These are phyloP conservation scores for Calameuta filiformis DNA, from an alignment of 2,888 invertebrate species.

Conservation along the genomic window DNA sequence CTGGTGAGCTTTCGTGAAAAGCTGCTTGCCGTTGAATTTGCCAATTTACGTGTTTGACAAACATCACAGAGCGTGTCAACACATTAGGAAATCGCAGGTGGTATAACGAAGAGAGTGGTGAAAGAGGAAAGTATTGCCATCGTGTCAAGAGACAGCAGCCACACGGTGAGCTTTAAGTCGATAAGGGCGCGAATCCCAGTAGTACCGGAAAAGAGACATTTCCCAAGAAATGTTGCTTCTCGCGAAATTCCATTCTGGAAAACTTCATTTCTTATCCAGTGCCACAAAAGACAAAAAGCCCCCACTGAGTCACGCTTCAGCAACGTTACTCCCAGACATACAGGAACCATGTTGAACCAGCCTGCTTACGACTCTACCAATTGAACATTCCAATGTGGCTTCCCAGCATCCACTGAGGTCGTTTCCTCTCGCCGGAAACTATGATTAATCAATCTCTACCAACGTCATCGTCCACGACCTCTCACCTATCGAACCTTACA, in stretches of 20 bases:
- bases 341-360: not conserved
- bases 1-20: not conserved
- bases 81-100: conserved; percentile 35
- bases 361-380: not conserved
- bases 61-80: conserved; percentile 38
- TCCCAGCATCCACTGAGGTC: not conserved
- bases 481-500: not conserved
- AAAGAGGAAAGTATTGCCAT: not conserved
- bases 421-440: not conserved
- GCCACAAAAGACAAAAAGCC: not conserved
- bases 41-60: conserved; percentile 47
- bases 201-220: not conserved
- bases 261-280: not conserved
- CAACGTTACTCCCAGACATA: not conserved
- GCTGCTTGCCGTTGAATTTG: conserved; percentile 36
- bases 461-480: not conserved
- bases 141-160: not conserved
- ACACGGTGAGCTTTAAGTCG: not conserved
- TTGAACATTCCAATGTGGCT: not conserved
- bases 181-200: not conserved
- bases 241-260: not conserved
- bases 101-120: not conserved
- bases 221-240: not conserved
- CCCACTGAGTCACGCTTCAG: not conserved
- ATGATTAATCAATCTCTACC: not conserved